Percentiles rank a stretch among this genome's conserved stretches.
phyloP scores from a whole-genome alignment of 2,113 vertebrate genomes.

The Catharus bicknelli region DNA sequence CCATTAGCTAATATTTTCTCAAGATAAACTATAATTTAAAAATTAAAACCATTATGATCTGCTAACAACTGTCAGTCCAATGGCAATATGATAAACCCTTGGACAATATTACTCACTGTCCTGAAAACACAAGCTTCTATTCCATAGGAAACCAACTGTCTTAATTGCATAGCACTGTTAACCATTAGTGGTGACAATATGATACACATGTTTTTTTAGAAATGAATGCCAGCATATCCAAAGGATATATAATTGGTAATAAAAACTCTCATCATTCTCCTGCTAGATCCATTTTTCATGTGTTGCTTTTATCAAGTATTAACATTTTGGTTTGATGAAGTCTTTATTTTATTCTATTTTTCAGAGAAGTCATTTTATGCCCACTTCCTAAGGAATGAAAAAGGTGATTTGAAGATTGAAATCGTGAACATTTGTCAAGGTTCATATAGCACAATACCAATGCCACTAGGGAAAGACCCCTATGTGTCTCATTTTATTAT shows the following conservation, averaged over 20 bases:
- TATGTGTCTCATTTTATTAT: not conserved
- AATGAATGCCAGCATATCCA: not conserved
- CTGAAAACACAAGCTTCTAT: not conserved
- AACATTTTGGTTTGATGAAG: not conserved
- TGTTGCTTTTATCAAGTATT: not conserved
- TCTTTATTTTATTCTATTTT: not conserved
- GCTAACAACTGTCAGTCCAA: not conserved
- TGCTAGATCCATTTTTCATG: not conserved
- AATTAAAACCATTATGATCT: not conserved
- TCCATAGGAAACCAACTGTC: not conserved
- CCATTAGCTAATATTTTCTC: not conserved
- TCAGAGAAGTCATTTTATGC: not conserved
- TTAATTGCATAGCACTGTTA: not conserved
- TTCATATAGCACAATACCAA: not conserved
- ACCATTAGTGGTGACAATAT: not conserved
- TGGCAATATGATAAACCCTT: not conserved
- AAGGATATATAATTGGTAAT: not conserved
- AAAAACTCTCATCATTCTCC: not conserved
- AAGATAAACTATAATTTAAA: not conserved
- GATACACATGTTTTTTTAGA: not conserved
- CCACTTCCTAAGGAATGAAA: not conserved
- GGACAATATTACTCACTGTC: not conserved
- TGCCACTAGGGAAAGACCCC: not conserved
- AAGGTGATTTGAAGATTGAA: not conserved
- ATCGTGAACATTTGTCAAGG: not conserved